Evolutionary conservation across 2,797 vertebrate genomes (phyloP).

Genomic region (Scarus forsteni): DNA sequence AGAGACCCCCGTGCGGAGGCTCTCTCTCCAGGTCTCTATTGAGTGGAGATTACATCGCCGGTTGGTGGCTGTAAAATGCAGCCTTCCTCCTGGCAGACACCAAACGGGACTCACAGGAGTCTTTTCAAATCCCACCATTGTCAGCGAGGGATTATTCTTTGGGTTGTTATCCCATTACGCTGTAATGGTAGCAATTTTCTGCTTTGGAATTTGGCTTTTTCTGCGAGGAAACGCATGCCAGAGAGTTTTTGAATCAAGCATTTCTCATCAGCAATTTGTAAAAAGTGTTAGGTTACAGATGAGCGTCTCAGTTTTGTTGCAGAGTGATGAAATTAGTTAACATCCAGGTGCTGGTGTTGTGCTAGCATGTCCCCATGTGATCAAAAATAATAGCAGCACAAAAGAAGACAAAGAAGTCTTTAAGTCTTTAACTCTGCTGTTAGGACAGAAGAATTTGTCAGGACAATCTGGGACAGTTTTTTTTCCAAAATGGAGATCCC

Average conservation of each 20-base stretch:
- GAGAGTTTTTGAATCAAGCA: slow-evolving; percentile 61
- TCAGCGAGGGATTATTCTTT: slow-evolving; percentile 81
- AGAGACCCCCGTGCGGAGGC: slow-evolving; percentile 43
- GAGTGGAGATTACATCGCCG: slow-evolving; percentile 73
- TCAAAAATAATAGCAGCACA: not conserved
- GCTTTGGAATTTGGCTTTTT: slow-evolving; percentile 78
- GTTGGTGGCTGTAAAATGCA: slow-evolving; percentile 73
- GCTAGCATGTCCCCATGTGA: not conserved
- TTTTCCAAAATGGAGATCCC: too few species aligned
- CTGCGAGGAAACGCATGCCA: slow-evolving; percentile 44
- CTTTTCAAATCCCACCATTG: slow-evolving; percentile 80
- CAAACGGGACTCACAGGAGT: slow-evolving; percentile 75
- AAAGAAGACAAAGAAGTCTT: too few species aligned
- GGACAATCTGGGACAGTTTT: too few species aligned
- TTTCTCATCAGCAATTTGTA: slow-evolving; percentile 62
- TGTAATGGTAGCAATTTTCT: slow-evolving; percentile 83
- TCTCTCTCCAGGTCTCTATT: slow-evolving; percentile 64
- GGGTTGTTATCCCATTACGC: slow-evolving; percentile 86
- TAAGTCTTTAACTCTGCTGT: slow-evolving; percentile 3
- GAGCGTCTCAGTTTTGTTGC: slow-evolving; percentile 22
- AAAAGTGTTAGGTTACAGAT: slow-evolving; percentile 43
- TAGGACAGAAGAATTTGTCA: slow-evolving; percentile 15
- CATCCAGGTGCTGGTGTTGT: not conserved
- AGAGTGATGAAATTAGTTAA: too few species aligned
- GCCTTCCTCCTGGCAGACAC: slow-evolving; percentile 67